Evolutionary conservation across 92 coral and sea anemone species (phyloP).

Genomic region (Micromussa lordhowensis): DNA sequence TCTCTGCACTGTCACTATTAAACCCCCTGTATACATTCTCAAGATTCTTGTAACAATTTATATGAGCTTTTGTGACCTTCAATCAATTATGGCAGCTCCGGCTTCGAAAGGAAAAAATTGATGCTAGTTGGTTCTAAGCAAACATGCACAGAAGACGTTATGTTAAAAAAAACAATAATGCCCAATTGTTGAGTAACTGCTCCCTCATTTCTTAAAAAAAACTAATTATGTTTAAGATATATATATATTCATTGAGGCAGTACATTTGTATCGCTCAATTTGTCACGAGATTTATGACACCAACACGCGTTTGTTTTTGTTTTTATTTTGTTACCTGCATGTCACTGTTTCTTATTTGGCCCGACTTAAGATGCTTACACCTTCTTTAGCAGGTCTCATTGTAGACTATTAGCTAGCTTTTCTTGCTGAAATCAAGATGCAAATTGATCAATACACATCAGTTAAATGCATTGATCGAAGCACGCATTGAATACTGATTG

Average conservation of each 20-base stretch:
- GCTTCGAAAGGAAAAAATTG: not conserved
- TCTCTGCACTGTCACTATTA: not conserved
- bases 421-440: too few species aligned
- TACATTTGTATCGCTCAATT: not conserved
- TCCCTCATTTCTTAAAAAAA: not conserved
- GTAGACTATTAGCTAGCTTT: not conserved
- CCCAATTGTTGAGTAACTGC: not conserved
- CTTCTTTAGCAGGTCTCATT: not conserved
- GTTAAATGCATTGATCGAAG: not conserved
- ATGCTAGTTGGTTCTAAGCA: not conserved
- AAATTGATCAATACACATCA: too few species aligned
- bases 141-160: not conserved
- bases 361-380: not conserved
- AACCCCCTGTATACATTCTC: conserved; percentile 14
- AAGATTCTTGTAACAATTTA: conserved; percentile 3
- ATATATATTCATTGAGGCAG: not conserved
- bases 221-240: not conserved
- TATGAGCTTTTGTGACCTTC: not conserved
- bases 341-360: not conserved
- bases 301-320: not conserved
- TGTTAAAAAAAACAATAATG: not conserved
- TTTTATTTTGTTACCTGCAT: not conserved
- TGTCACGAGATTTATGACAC: conserved; percentile 35
- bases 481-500: not conserved
- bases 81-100: not conserved